Percentiles rank a stretch among this genome's conserved stretches.
phyloP scores from a whole-genome alignment of 2,797 vertebrate species.

The Adelosebastes latens region DNA sequence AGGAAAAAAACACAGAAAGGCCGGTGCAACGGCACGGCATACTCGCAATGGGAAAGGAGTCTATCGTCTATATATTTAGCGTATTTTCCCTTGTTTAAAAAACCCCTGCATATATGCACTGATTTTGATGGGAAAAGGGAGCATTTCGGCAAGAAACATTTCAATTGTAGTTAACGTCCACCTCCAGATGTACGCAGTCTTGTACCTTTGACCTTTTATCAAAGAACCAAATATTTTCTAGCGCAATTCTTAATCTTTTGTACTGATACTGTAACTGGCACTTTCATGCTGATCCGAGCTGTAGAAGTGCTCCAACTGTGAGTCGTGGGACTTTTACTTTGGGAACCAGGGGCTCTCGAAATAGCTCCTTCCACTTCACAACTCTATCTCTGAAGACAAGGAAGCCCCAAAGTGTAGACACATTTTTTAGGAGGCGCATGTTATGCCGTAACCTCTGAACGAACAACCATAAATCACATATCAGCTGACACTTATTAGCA shows the following conservation, averaged over 20 bases:
- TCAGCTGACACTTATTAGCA: background rate
- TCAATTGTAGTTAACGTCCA: background rate
- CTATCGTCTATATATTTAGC: too few relatives aligned
- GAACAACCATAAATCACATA: conserved; percentile 5
- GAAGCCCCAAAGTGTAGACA: background rate
- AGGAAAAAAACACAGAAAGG: too few relatives aligned
- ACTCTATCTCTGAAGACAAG: background rate
- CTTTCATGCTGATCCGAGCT: background rate
- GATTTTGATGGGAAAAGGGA: too few relatives aligned
- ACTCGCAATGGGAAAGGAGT: background rate
- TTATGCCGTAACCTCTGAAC: background rate
- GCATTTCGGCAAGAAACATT: background rate
- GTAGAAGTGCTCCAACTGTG: background rate
- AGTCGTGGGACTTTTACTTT: background rate
- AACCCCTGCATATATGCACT: too few relatives aligned
- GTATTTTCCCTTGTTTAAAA: too few relatives aligned
- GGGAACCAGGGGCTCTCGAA: background rate
- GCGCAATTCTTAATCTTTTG: background rate
- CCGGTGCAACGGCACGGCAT: too few relatives aligned
- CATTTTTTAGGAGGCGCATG: background rate
- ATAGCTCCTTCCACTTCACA: background rate
- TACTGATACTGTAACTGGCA: background rate
- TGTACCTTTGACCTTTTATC: background rate
- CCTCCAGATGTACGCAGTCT: background rate
- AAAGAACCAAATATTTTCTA: background rate